These are phyloP conservation scores for Drosophila quadrilineata DNA, from an alignment of 1,140 invertebrate genomes.

Conservation along the genomic window DNA sequence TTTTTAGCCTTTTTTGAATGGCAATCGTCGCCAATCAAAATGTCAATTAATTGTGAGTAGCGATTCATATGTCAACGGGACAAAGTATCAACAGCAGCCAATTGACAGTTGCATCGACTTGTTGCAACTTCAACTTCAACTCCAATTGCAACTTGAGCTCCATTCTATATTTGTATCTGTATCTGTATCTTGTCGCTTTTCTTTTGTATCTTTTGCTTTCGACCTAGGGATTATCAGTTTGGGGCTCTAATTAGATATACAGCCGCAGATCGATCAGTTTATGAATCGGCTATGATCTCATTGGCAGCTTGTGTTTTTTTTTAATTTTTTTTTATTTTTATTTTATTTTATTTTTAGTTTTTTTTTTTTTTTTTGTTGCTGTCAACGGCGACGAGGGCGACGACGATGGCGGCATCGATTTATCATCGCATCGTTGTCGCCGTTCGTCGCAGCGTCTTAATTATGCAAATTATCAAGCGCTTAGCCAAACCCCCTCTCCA, in stretches of 20 bases:
- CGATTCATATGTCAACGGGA: slow-evolving; percentile 58
- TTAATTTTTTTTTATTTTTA: too few relatives aligned
- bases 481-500: slow-evolving; percentile 1
- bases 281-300: slow-evolving; percentile 29
- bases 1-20: slow-evolving; percentile 65
- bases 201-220: not conserved
- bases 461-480: slow-evolving; percentile 67
- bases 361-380: too few relatives aligned
- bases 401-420: slow-evolving; percentile 45
- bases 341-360: too few relatives aligned
- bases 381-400: not conserved
- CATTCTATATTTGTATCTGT: not conserved
- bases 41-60: slow-evolving; percentile 76
- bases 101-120: too few relatives aligned
- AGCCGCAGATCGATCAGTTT: slow-evolving; percentile 8
- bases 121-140: not conserved
- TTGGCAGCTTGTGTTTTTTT: slow-evolving; percentile 26
- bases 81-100: slow-evolving; percentile 24
- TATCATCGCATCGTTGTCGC: slow-evolving; percentile 64
- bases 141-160: not conserved
- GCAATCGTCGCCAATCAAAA: slow-evolving; percentile 72
- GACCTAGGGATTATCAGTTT: slow-evolving; percentile 34
- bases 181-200: slow-evolving; percentile 17
- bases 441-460: slow-evolving; percentile 54
- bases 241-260: slow-evolving; percentile 41